Percentiles rank a stretch among this genome's conserved stretches.
phyloP scores from a whole-genome alignment of 2,797 vertebrate genomes.

The Lagorchestes hirsutus region DNA sequence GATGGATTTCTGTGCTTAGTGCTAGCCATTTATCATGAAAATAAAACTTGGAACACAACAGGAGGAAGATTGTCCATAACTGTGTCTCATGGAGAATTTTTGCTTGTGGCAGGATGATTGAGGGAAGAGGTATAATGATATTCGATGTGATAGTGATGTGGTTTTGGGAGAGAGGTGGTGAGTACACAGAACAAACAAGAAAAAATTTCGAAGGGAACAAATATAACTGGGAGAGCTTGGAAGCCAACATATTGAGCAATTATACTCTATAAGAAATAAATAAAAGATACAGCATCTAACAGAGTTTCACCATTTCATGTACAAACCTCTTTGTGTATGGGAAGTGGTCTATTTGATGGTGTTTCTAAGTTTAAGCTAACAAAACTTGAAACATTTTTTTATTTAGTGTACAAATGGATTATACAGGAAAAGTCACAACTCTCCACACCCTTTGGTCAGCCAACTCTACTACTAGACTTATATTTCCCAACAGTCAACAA shows the following conservation, averaged over 20 bases:
- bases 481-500: neutral
- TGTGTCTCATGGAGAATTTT: neutral
- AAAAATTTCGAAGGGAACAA: neutral
- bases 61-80: neutral
- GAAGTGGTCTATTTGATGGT: neutral
- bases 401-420: neutral
- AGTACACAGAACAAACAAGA: neutral
- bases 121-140: neutral
- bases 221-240: neutral
- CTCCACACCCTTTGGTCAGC: neutral
- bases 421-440: neutral
- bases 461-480: neutral
- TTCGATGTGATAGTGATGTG: neutral
- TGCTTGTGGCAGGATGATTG: neutral
- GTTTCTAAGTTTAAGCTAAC: neutral
- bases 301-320: neutral
- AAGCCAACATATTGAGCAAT: neutral
- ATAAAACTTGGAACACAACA: neutral
- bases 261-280: neutral
- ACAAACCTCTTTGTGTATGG: neutral
- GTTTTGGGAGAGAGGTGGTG: neutral
- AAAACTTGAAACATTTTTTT: neutral
- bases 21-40: neutral
- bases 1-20: neutral
- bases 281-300: neutral